phyloP scores from a whole-genome alignment of 2,888 invertebrate species.

The Zootermopsis nevadensis region DNA sequence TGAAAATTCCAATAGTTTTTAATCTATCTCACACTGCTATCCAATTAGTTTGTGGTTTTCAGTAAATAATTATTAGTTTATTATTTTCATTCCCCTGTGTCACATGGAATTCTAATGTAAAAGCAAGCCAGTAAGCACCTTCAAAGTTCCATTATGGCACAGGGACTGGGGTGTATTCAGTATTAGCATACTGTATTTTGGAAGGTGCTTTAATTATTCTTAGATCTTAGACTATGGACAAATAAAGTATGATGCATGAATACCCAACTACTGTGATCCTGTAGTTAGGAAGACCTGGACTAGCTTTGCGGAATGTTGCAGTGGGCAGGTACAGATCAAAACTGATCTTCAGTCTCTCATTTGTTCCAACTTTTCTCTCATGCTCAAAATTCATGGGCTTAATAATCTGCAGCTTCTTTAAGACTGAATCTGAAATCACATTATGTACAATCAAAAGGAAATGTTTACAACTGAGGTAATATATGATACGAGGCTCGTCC shows the following conservation, averaged over 20 bases:
- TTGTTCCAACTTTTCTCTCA: not conserved
- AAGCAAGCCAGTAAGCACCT: too few relatives aligned
- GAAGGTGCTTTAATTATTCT: too few relatives aligned
- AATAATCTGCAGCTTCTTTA: conserved; percentile 22
- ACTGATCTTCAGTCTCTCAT: conserved; percentile 41
- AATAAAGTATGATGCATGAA: conserved; percentile 22
- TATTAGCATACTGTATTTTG: too few relatives aligned
- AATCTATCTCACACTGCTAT: too few relatives aligned
- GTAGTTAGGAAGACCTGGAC: conserved; percentile 49
- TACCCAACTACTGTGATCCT: conserved; percentile 49
- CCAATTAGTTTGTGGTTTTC: too few relatives aligned
- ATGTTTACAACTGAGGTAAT: not conserved
- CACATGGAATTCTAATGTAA: too few relatives aligned
- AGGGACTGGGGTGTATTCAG: too few relatives aligned
- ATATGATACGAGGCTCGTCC: too few relatives aligned
- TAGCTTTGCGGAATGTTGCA: conserved; percentile 47
- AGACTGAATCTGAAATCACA: conserved; percentile 7
- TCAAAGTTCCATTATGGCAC: too few relatives aligned
- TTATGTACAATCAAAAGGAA: not conserved
- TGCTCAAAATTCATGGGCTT: not conserved
- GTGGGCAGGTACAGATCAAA: conserved; percentile 50
- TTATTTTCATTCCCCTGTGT: too few relatives aligned
- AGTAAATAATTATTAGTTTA: too few relatives aligned
- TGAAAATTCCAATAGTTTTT: too few relatives aligned
- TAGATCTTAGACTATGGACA: not conserved